Base-by-base conservation (phyloP, 2,113 vertebrate species). In the Equus quagga region DNA sequence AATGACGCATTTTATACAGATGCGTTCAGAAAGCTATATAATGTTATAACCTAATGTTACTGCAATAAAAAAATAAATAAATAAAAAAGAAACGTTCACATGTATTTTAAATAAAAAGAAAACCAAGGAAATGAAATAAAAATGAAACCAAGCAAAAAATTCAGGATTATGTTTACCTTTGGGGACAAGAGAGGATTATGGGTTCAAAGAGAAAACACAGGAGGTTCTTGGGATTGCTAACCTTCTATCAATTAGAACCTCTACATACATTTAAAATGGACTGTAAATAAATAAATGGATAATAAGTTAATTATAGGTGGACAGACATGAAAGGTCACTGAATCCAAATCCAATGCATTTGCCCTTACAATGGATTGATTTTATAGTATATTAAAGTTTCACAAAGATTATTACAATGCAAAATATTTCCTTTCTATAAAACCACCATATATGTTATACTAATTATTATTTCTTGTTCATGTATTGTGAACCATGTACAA, bases 121-220 rank as follows among this genome's bases (percentile, higher is more conserved):
- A 97, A 73, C 26, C 24, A 92, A 87, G 5, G 13, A 80, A 56
- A 80, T 33, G 13, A 65, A 60, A 79, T 82, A 67, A 97, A 94
- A 84, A 82, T 72, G 0, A 69, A 96, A 24, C 58, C n/a, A 60
- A 44, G 12, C 19, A 23, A 92, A 84, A 67, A 56, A 41, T 15
- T 51, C 15, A 56, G 8, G 3, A 85, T 81, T 70, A n/a, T 44
- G 15, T 1, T 80, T 80, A 28, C 6, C 10, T 88, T n/a, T 69
- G 12, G 9, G 4, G 5, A 31, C 49, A 2, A 91, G 13, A 89
- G 12, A 33, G 3, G 8, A 15, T 3, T 54, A 5, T 17, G 12
- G 1, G 2, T 80, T 97, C 31, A 41, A 26, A 36, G 1, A 41
- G 31, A 91, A 75, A 56, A 73, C 4, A 51, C 2, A 41, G 31